These are phyloP conservation scores for Conistra vaccinii DNA, from an alignment of 2,888 invertebrate species.

Conservation along the genomic window DNA sequence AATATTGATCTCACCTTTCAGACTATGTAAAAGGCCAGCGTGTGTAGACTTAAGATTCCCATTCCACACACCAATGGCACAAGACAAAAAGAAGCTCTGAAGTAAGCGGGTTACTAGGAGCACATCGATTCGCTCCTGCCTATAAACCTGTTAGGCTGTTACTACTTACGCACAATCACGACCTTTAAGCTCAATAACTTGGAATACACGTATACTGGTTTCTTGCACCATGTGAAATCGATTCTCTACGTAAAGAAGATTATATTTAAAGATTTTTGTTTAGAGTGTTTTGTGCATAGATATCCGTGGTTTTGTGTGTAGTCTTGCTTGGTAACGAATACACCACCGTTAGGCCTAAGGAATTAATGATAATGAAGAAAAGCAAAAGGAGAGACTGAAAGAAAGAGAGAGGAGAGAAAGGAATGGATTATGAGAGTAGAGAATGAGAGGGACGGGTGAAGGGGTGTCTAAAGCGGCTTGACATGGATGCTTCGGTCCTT, in stretches of 20 bases:
- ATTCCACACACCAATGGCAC: background rate
- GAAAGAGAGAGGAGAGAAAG: background rate
- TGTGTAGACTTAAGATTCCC: background rate
- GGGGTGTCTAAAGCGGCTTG: background rate
- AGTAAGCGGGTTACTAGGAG: constrained; percentile 51
- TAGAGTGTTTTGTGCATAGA: background rate
- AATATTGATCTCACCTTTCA: background rate
- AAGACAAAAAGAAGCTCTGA: constrained; percentile 29
- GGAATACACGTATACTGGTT: constrained; percentile 30
- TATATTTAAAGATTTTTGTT: background rate
- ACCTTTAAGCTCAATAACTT: constrained; percentile 51
- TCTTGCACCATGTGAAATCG: constrained; percentile 31
- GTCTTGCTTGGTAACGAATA: background rate
- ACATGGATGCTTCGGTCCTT: background rate
- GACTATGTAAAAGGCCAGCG: background rate
- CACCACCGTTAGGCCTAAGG: background rate
- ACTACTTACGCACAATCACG: constrained; percentile 52
- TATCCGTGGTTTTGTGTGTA: background rate
- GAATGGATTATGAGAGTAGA: background rate
- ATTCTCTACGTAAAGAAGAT: constrained; percentile 20
- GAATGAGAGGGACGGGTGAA: too few relatives aligned
- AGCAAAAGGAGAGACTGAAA: background rate
- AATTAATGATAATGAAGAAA: background rate
- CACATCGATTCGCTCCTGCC: constrained; percentile 34
- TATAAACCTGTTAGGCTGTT: constrained; percentile 53